phyloP scores from a whole-genome alignment of 1,140 invertebrate species.

The Trypoxylus dichotomus region DNA sequence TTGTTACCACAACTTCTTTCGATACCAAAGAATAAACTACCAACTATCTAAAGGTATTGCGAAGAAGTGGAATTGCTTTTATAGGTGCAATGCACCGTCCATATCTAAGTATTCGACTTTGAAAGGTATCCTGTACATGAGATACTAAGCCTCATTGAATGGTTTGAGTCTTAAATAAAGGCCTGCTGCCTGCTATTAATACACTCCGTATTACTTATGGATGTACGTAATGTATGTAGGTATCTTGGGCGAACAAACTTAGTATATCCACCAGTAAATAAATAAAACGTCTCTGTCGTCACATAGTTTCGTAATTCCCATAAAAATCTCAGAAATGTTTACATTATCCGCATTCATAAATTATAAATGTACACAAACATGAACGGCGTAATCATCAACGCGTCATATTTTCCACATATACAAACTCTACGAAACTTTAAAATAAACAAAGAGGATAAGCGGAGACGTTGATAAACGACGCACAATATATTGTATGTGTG shows the following conservation, averaged over 20 bases:
- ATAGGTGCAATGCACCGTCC: too few species aligned
- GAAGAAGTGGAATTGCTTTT: too few species aligned
- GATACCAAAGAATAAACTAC: too few species aligned
- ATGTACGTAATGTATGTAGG: neutral
- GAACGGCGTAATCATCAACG: neutral
- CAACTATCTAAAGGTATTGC: too few species aligned
- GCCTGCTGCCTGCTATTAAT: neutral
- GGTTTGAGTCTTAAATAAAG: neutral
- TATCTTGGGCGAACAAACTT: slow-evolving; percentile 1
- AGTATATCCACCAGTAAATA: slow-evolving; percentile 16
- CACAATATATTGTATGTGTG: neutral
- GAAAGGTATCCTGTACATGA: too few species aligned
- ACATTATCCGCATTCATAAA: neutral
- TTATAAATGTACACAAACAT: slow-evolving; percentile 9
- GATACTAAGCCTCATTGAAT: too few species aligned
- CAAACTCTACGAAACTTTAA: slow-evolving; percentile 2
- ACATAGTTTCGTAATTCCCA: slow-evolving; percentile 13
- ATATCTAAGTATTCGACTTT: too few species aligned
- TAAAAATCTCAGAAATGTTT: slow-evolving; percentile 14
- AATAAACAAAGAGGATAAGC: slow-evolving; percentile 15
- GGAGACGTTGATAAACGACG: slow-evolving; percentile 14
- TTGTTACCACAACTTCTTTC: too few species aligned
- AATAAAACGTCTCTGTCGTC: slow-evolving; percentile 9
- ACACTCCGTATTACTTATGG: neutral
- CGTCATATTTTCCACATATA: slow-evolving; percentile 12